Evolutionary conservation across 1,140 invertebrate genomes (phyloP).

Genomic region (Cherax destructor): DNA sequence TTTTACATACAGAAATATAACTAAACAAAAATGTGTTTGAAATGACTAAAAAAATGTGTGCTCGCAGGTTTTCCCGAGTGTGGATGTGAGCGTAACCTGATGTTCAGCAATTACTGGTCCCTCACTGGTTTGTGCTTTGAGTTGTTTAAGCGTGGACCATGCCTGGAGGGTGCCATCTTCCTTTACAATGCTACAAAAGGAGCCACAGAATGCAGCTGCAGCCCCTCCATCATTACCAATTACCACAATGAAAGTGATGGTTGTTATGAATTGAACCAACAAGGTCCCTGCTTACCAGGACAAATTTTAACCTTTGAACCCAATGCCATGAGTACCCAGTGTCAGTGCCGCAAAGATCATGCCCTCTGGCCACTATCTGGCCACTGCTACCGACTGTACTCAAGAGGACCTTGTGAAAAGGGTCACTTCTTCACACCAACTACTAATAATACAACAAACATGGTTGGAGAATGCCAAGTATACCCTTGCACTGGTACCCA

Average conservation of each 20-base stretch:
- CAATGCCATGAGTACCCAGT: slow-evolving; percentile 37
- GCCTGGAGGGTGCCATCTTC: slow-evolving; percentile 69
- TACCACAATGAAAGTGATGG: slow-evolving; percentile 60
- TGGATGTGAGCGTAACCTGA: slow-evolving; percentile 68
- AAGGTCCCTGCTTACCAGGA: slow-evolving; percentile 70
- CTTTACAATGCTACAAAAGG: slow-evolving; percentile 68
- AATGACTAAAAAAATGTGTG: background rate
- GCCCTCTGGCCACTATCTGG: slow-evolving; percentile 59
- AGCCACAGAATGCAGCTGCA: slow-evolving; percentile 70
- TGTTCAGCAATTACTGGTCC: slow-evolving; percentile 71
- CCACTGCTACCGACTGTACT: slow-evolving; percentile 68
- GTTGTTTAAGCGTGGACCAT: slow-evolving; percentile 70
- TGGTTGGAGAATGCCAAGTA: slow-evolving; percentile 39
- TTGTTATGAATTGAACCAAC: slow-evolving; percentile 68
- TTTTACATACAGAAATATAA: too few species aligned
- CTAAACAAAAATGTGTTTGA: background rate
- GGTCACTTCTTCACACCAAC: slow-evolving; percentile 64
- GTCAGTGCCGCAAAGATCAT: slow-evolving; percentile 64
- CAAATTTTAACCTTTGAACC: slow-evolving; percentile 65
- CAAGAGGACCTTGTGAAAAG: slow-evolving; percentile 63
- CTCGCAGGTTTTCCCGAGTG: slow-evolving; percentile 69
- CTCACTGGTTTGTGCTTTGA: slow-evolving; percentile 71
- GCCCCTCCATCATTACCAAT: slow-evolving; percentile 57
- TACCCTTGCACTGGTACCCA: slow-evolving; percentile 57
- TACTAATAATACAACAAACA: background rate